These are phyloP conservation scores for Cacoxenus indagator DNA, from an alignment of 2,888 invertebrate genomes.

Conservation along the genomic window DNA sequence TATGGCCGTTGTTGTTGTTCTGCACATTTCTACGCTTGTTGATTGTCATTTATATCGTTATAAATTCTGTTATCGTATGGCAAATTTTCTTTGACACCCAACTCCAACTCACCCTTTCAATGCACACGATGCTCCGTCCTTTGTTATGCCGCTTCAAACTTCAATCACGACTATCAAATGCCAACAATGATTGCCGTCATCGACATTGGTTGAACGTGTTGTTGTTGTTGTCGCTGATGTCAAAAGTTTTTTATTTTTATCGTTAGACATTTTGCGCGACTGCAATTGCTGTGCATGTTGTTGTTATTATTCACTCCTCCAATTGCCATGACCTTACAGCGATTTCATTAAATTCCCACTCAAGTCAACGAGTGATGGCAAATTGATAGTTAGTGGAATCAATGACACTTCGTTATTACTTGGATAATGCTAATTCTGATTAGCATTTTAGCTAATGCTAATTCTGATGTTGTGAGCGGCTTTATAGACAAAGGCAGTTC, in stretches of 20 bases:
- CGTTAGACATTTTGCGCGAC: conserved; percentile 14
- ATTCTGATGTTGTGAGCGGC: too few relatives aligned
- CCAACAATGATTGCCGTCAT: background rate
- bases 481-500: too few relatives aligned
- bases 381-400: too few relatives aligned
- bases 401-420: too few relatives aligned
- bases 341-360: too few relatives aligned
- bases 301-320: too few relatives aligned
- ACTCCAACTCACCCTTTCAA: background rate
- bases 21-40: background rate
- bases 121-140: background rate
- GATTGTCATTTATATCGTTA: conserved; percentile 17
- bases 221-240: background rate
- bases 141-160: background rate
- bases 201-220: background rate
- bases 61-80: conserved; percentile 16
- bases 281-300: conserved; percentile 27
- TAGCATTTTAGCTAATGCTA: too few relatives aligned
- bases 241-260: conserved; percentile 10
- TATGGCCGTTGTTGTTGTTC: conserved; percentile 7
- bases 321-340: too few relatives aligned
- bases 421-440: too few relatives aligned
- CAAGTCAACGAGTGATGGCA: too few relatives aligned
- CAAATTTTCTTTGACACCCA: background rate
- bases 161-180: conserved; percentile 1